These are phyloP conservation scores for Reinhardtius hippoglossoides DNA, from an alignment of 2,113 vertebrate genomes.

Conservation along the genomic window DNA sequence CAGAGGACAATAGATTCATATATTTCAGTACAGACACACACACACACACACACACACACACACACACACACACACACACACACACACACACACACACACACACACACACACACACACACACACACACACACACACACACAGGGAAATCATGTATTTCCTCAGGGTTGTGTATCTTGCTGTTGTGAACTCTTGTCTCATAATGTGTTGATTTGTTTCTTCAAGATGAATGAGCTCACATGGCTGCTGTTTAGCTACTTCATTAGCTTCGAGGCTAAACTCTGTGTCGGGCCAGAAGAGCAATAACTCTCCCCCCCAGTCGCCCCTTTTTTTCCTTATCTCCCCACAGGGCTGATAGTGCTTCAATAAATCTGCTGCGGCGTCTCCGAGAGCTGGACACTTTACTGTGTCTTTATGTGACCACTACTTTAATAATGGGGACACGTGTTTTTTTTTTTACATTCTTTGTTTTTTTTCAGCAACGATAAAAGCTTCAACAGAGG, in stretches of 20 bases:
- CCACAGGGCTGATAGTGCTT: constrained; percentile 14
- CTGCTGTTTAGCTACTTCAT: constrained; percentile 50
- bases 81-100: constrained; percentile 5
- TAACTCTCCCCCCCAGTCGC: constrained; percentile 37
- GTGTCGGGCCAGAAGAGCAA: constrained; percentile 17
- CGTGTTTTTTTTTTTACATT: background rate
- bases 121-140: constrained; percentile 8
- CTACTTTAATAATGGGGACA: background rate
- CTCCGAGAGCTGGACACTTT: background rate
- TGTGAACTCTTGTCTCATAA: constrained; percentile 27
- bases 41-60: constrained; percentile 17
- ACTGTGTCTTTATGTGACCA: background rate
- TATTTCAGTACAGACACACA: constrained; percentile 9
- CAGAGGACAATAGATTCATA: background rate
- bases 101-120: too few relatives aligned
- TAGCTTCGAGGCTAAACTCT: constrained; percentile 50
- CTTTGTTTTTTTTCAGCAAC: constrained; percentile 72
- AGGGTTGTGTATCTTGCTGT: background rate
- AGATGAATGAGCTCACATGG: background rate
- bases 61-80: constrained; percentile 13
- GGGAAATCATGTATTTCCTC: too few relatives aligned
- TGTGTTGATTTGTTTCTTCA: background rate
- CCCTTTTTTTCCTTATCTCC: background rate
- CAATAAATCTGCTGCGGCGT: constrained; percentile 28
- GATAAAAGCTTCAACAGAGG: constrained; percentile 89